Evolutionary conservation across 1,140 invertebrate species (phyloP), one percentile per base, ranked within the genome.

Genomic region (Venturia canescens): DNA sequence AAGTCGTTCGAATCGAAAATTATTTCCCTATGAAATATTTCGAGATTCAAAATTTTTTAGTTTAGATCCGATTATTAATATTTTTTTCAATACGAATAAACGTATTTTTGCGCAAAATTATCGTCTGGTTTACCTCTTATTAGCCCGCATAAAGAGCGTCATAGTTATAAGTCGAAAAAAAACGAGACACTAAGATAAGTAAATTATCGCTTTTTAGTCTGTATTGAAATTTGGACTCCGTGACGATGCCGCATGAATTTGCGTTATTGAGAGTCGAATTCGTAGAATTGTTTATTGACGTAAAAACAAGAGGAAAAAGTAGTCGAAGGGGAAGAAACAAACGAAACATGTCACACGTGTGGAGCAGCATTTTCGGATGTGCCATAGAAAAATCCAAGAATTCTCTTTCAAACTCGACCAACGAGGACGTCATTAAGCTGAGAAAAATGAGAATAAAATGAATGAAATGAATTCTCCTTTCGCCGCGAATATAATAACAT

Each of bases 261-360:
- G 38, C 38, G 38, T 44, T 44, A 13, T 9, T 44, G 38, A 44
- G 38, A 44, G 38, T 44, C 38, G 38, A 4, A 44, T 44, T 11
- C 7, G 7, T 44, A 44, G 38, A 13, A 11, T 44, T 44, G 38
- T 44, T 44, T 44, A 11, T 44, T 44, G 7, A 44, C 38, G 11
- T 44, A 44, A 44, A 44, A 44, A 44, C 15, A 23, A 1, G n/a
- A 13, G 18, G 53, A n/a, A 18, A 57, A 18, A 57, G 21, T n/a
- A 57, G 38, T 44, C 38, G 27, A 70, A 18, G 31, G 18, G 27
- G 31, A 70, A 70, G 29, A 21, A 31, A 70, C 3, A 70, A 70
- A 70, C 23, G 44, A 34, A 79, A 79, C 78, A 79, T 79, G 78
- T 79, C 78, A 79, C 78, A 79, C 67, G 67, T 79, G 78, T 79